Base-by-base conservation (phyloP, 2,888 invertebrate genomes). In the Mimumesa dahlbomi region DNA sequence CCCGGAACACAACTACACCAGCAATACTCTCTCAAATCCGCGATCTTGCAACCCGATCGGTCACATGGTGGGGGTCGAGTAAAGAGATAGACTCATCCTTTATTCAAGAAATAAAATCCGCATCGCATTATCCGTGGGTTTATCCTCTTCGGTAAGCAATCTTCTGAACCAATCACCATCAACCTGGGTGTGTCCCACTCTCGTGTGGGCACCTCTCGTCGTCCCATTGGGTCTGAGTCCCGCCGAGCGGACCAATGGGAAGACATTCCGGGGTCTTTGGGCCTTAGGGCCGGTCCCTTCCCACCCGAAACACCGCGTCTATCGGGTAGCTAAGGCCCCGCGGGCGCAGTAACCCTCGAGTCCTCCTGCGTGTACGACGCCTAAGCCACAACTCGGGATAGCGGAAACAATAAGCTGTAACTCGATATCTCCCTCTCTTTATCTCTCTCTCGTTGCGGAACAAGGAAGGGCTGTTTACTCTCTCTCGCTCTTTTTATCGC, bases 271-370 rank as follows among this genome's bases (percentile, higher is more conserved):
- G n/a, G n/a, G n/a, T n/a, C n/a, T n/a, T n/a, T n/a, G n/a, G 82
- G 82, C 79, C 83, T 77, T 70, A 56, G 75, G 83, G 79, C 81
- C 84, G 80, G 63, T 69, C 82, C 84, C 75, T 72, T 70, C 75
- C 72, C 75, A 63, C 70, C 73, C 54, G 69, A 61, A 58, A 29
- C 70, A 67, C 66, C 75, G 68, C 61, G 80, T 79, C 85, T 85
- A 85, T 85, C 87, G 87, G 87, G 88, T 88, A 88, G 88, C 87
- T 85, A 89, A 89, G 89, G 89, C 89, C 89, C 89, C 85, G 86
- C 88, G 88, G 89, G 89, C 89, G 84, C 89, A 89, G 89, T 89
- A 88, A 89, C 88, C 89, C 89, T 87, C 88, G 84, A 89, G 89
- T 89, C 86, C 84, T 88, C 88, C 85, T 85, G 58, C 75, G 79